Evolutionary conservation across 1,140 invertebrate species (phyloP), one percentile per base, ranked within the genome.

Genomic region (Cataglyphis hispanica): DNA sequence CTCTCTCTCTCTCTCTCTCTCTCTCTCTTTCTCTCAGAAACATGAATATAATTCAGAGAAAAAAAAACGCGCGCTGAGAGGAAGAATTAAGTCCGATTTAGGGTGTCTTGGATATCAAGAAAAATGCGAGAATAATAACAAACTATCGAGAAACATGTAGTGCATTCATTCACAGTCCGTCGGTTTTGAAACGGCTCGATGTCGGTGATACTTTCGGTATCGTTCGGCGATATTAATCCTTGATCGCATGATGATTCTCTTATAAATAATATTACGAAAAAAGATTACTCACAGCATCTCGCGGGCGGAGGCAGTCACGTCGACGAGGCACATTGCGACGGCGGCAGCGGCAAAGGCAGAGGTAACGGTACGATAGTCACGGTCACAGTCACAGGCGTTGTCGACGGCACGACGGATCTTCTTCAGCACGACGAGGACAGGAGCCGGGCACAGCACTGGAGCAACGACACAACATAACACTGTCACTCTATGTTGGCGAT

Each of bases 271-370:
- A 2, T 7, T 46, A 2, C 3, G 13, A 19, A 19, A 4, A 46
- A 19, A 10, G 46, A 1, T 53, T 87, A 90, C 89, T 90, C 31
- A 90, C 89, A 81, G 88, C 88, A 90, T 90, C 88, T 80, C 64
- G 67, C 63, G 25, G 67, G 56, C 46, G 60, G 67, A 11, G 50
- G 60, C 77, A 40, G 16, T 16, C 43, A 56, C 56, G 70, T 77
- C 60, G 69, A 13, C 76, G 56, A 86, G 50, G 37, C 31, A 80
- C 87, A 74, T 89, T 66, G 74, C 16, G 13, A 19, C 78, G 64
- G 27, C 46, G 58, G 27, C 31, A 13, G 13, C 75, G 13, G 60
- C 60, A 31, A 13, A 40, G 75, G 25, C 75, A 27, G 70, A 74
- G 6, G 46, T 46, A 16, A 46, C 53, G 11, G 40, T 66, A 66